phyloP scores from a whole-genome alignment of 2,888 invertebrate genomes.

The Tetranychus piercei region DNA sequence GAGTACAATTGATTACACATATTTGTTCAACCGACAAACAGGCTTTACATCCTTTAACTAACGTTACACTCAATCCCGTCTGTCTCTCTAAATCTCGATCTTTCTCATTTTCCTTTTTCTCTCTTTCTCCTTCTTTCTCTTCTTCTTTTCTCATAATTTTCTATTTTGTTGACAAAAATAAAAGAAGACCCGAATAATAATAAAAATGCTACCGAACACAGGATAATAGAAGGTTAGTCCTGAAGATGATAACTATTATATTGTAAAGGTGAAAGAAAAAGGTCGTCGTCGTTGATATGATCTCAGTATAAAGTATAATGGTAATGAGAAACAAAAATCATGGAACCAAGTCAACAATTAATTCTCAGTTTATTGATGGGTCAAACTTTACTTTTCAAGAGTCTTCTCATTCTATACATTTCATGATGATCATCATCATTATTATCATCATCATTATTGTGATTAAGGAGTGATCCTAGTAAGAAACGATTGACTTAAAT shows the following conservation, averaged over 20 bases:
- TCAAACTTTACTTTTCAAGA: background rate
- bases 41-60: no score
- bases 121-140: background rate
- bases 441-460: no score
- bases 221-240: background rate
- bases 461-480: no score
- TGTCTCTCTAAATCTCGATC: no score
- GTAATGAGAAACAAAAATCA: background rate
- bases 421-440: background rate
- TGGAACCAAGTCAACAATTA: background rate
- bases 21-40: no score
- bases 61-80: no score
- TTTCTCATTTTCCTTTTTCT: no score
- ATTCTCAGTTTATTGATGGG: background rate
- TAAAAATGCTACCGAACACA: background rate
- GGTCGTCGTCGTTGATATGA: background rate
- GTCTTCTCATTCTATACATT: background rate
- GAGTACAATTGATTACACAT: no score
- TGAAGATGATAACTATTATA: constrained; percentile 6
- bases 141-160: background rate
- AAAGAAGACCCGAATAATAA: background rate
- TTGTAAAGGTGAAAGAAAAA: background rate
- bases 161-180: background rate
- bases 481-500: no score
- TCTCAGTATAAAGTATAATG: background rate